phyloP scores from a whole-genome alignment of 92 coral and sea anemone genomes.

The Paragorgia papillata region DNA sequence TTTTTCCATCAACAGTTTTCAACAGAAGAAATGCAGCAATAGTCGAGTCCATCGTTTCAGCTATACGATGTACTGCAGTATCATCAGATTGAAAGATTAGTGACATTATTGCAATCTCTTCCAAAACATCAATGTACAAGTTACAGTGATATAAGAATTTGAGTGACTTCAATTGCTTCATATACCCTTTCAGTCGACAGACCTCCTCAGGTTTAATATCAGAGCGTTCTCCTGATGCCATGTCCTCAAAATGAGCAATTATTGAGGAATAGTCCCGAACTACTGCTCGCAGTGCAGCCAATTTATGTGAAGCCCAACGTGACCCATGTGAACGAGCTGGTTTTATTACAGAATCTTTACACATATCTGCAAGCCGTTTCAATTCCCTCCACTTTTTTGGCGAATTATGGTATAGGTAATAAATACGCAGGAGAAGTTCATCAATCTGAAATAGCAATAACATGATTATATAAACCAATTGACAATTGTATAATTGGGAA shows the following conservation, averaged over 20 bases:
- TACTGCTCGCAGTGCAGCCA: conserved; percentile 33
- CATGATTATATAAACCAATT: too few species aligned
- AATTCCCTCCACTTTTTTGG: conserved; percentile 46
- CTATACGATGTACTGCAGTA: neutral
- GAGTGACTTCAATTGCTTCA: conserved; percentile 34
- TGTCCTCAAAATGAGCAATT: conserved; percentile 33
- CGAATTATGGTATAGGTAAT: conserved; percentile 39
- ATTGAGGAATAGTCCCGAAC: conserved; percentile 8
- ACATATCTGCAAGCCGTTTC: conserved; percentile 7
- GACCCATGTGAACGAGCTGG: conserved; percentile 44
- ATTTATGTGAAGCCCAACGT: conserved; percentile 35
- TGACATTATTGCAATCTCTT: conserved; percentile 5
- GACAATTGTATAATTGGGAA: too few species aligned
- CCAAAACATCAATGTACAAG: neutral
- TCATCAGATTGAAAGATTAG: neutral
- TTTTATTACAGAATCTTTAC: conserved; percentile 34
- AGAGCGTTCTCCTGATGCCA: conserved; percentile 39
- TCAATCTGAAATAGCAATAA: conserved; percentile 14
- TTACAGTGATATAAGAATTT: conserved; percentile 10
- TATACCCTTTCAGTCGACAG: conserved; percentile 26
- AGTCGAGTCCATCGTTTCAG: neutral
- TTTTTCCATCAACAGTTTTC: neutral
- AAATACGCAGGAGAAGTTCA: conserved; percentile 17
- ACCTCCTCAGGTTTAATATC: conserved; percentile 36
- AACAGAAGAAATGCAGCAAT: neutral